phyloP scores from a whole-genome alignment of 2,888 invertebrate genomes.

The Lasiommata megera region DNA sequence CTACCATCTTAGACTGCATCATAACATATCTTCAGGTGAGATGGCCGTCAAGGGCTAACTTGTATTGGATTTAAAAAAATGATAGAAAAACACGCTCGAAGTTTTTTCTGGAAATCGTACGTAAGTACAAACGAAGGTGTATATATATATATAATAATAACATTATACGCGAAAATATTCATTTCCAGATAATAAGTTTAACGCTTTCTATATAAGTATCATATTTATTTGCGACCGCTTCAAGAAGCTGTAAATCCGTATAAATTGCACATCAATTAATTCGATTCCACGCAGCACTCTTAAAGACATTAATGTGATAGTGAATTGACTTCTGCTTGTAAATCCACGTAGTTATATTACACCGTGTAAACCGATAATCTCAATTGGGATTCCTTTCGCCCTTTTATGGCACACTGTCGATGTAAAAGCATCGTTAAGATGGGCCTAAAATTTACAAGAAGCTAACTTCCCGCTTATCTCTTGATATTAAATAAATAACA shows the following conservation, averaged over 20 bases:
- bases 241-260: constrained; percentile 47
- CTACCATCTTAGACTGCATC: no score
- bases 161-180: not conserved
- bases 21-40: no score
- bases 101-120: no score
- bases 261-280: constrained; percentile 64
- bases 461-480: constrained; percentile 3
- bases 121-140: no score
- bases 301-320: constrained; percentile 61
- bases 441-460: constrained; percentile 44
- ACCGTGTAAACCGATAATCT: constrained; percentile 59
- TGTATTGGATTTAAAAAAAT: no score
- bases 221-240: constrained; percentile 38
- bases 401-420: constrained; percentile 55
- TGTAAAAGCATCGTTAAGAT: constrained; percentile 58
- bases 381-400: constrained; percentile 54
- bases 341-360: constrained; percentile 50
- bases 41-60: no score
- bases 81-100: no score
- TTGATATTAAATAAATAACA: no score
- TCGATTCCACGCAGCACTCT: constrained; percentile 46
- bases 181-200: constrained; percentile 2
- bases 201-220: constrained; percentile 7
- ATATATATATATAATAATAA: no score
- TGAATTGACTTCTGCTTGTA: constrained; percentile 51